Conservation (phyloP, 37 sponge, comb jelly and placozoan species). For the Amphimedon queenslandica region DNA sequence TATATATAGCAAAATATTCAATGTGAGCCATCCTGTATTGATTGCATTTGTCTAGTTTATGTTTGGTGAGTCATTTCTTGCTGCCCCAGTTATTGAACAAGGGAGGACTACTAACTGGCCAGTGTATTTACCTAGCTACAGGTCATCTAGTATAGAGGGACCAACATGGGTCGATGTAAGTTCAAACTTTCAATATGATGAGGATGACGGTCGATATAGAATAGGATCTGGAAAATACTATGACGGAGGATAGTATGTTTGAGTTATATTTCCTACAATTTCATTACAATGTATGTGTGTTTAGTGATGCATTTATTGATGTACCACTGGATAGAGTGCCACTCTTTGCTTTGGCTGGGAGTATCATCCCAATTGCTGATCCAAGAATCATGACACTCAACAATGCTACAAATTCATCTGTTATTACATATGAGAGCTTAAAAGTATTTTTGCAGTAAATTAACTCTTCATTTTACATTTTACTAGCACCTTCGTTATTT, state of each 20-base stretch:
- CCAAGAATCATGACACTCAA: conserved; percentile 53
- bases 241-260: conserved; percentile 36
- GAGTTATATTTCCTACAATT: neutral
- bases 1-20: neutral
- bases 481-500: conserved; percentile 12
- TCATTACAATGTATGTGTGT: neutral
- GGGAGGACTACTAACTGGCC: conserved; percentile 17
- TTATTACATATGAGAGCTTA: conserved; percentile 32
- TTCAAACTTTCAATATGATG: conserved; percentile 43
- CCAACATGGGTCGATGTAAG: conserved; percentile 44
- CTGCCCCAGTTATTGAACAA: conserved; percentile 50
- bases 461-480: neutral
- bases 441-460: conserved; percentile 2
- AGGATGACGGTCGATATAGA: conserved; percentile 45
- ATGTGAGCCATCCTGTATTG: too few relatives aligned
- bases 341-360: conserved; percentile 47
- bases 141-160: neutral
- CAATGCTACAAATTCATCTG: conserved; percentile 47
- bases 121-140: conserved; percentile 39
- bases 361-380: conserved; percentile 30
- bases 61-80: conserved; percentile 51
- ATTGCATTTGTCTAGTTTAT: conserved; percentile 17
- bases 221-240: conserved; percentile 44
- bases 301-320: neutral
- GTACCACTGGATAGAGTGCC: conserved; percentile 38